A percentile compares a stretch with the other conserved stretches of the same genome.
These are phyloP conservation scores for Limenitis camilla DNA, from an alignment of 2,888 invertebrate species.

Conservation along the genomic window DNA sequence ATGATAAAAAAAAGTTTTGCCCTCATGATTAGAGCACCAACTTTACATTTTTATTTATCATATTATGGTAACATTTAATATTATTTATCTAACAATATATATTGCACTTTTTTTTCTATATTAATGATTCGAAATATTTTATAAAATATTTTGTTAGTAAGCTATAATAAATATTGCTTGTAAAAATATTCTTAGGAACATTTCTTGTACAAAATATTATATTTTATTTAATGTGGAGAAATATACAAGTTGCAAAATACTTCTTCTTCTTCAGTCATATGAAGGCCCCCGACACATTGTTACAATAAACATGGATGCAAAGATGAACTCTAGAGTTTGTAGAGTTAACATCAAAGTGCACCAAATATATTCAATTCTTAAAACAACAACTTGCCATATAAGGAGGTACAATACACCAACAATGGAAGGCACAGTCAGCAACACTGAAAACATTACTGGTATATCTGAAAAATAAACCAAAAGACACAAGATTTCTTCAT, in stretches of 20 bases:
- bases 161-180: too few relatives aligned
- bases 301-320: conserved; percentile 83
- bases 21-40: too few relatives aligned
- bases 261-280: conserved; percentile 57
- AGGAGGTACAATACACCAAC: conserved; percentile 90
- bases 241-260: conserved; percentile 5
- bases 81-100: too few relatives aligned
- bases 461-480: conserved; percentile 74
- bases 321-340: conserved; percentile 85
- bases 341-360: conserved; percentile 89
- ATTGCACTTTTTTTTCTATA: too few relatives aligned
- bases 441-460: conserved; percentile 86
- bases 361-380: conserved; percentile 91
- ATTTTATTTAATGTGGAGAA: neutral
- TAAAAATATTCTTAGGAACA: too few relatives aligned
- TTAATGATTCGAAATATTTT: too few relatives aligned
- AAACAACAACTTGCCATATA: conserved; percentile 88
- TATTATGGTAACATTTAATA: too few relatives aligned
- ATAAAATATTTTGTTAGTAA: too few relatives aligned
- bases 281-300: conserved; percentile 77
- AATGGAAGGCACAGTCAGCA: conserved; percentile 89
- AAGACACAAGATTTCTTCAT: neutral
- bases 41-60: too few relatives aligned
- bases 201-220: neutral
- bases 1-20: too few relatives aligned